Percentiles rank a stretch among this genome's conserved stretches.
Conservation (phyloP, 2,888 invertebrate genomes). For the Psococerastis gibbosa region DNA sequence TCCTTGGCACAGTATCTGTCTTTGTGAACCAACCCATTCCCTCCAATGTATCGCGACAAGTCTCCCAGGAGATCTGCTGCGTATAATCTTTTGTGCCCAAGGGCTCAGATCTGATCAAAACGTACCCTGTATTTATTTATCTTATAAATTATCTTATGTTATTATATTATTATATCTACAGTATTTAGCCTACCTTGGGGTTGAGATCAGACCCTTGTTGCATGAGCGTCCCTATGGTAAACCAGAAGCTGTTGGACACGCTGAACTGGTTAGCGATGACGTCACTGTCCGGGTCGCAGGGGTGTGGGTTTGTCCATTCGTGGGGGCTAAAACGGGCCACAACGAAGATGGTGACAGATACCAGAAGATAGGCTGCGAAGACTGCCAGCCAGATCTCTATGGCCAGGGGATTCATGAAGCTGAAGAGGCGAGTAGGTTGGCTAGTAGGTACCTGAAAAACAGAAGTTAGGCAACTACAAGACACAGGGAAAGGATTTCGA, state of each 20-base stretch:
- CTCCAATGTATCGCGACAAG: too few relatives aligned
- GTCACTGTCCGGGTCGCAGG: constrained; percentile 63
- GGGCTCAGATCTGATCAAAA: too few relatives aligned
- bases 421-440: constrained; percentile 74
- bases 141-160: constrained; percentile 1
- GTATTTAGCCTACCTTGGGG: constrained; percentile 70
- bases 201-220: constrained; percentile 84
- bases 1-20: too few relatives aligned
- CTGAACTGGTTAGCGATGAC: constrained; percentile 91
- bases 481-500: too few relatives aligned
- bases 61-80: too few relatives aligned
- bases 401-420: constrained; percentile 90
- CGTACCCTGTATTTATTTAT: constrained; percentile 12
- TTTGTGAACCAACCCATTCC: too few relatives aligned
- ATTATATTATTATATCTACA: constrained; percentile 13
- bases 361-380: constrained; percentile 80
- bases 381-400: constrained; percentile 95
- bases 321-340: constrained; percentile 95
- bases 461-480: neutral
- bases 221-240: constrained; percentile 86
- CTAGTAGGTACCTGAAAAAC: constrained; percentile 62
- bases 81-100: too few relatives aligned
- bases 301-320: constrained; percentile 76
- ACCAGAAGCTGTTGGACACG: constrained; percentile 92
- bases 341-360: constrained; percentile 84